phyloP scores from a whole-genome alignment of 2,113 vertebrate species.

The Nymphicus hollandicus region DNA sequence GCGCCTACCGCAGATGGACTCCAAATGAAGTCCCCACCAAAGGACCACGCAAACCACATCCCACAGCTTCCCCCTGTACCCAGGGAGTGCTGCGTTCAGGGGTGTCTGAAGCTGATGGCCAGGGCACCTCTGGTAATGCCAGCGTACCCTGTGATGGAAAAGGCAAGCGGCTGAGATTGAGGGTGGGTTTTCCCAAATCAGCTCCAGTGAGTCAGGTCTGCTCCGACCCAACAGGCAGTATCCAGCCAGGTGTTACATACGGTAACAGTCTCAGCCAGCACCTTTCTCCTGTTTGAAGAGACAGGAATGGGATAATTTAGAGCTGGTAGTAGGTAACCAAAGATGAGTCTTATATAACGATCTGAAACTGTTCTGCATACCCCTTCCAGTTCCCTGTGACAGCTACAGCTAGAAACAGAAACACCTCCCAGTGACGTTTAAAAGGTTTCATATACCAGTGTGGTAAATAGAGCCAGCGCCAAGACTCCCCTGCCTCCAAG shows the following conservation, averaged over 20 bases:
- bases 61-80: background rate
- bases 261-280: rapidly evolving
- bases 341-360: background rate
- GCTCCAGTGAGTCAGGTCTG: background rate
- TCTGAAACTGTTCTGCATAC: background rate
- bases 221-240: background rate
- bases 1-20: background rate
- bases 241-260: background rate
- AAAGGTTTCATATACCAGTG: background rate
- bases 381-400: background rate
- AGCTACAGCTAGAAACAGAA: background rate
- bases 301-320: background rate
- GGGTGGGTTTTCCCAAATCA: background rate
- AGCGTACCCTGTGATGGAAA: background rate
- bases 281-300: background rate
- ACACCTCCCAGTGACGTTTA: background rate
- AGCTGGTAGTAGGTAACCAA: background rate
- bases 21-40: background rate
- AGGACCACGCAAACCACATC: background rate
- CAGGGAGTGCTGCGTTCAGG: rapidly evolving
- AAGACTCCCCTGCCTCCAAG: background rate
- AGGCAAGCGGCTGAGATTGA: background rate
- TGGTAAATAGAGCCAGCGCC: background rate
- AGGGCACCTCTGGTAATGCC: background rate
- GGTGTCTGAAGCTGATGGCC: background rate